Conservation (phyloP, 2,888 invertebrate species). For the Melanophora roralis region DNA sequence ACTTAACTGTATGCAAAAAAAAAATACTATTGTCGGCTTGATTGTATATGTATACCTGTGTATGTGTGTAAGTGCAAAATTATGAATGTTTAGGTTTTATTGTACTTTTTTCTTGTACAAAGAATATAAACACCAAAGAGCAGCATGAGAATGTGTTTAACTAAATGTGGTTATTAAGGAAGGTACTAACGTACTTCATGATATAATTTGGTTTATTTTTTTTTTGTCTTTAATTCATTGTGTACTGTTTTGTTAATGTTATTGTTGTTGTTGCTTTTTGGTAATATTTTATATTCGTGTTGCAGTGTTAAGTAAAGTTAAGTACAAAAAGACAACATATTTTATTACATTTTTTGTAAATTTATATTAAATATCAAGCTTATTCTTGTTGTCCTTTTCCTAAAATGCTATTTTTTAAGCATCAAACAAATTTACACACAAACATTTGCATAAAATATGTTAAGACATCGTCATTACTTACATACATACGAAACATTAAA, state of each 20-base stretch:
- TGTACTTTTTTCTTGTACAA: background rate
- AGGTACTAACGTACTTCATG: slow-evolving; percentile 35
- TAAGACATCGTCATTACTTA: background rate
- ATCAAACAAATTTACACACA: background rate
- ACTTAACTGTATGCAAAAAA: slow-evolving; percentile 39
- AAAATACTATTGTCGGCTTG: background rate
- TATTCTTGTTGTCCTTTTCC: background rate
- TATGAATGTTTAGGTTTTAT: background rate
- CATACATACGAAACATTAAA: background rate
- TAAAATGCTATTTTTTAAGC: background rate
- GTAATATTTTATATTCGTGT: slow-evolving; percentile 7
- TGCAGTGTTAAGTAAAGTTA: slow-evolving; percentile 46
- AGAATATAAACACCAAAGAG: background rate
- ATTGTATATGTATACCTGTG: background rate
- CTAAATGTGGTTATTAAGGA: slow-evolving; percentile 30
- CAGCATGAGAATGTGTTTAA: slow-evolving; percentile 32
- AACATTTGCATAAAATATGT: background rate
- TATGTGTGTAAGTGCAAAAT: no score
- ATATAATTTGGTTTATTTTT: slow-evolving; percentile 25
- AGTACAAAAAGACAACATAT: slow-evolving; percentile 32
- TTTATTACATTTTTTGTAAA: slow-evolving; percentile 28
- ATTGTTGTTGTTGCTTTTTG: slow-evolving; percentile 16
- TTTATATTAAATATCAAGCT: background rate
- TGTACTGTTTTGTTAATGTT: slow-evolving; percentile 1
- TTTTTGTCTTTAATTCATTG: no score